Evolutionary conservation across 2,113 vertebrate genomes (phyloP).

Genomic region (Halcyon senegalensis): DNA sequence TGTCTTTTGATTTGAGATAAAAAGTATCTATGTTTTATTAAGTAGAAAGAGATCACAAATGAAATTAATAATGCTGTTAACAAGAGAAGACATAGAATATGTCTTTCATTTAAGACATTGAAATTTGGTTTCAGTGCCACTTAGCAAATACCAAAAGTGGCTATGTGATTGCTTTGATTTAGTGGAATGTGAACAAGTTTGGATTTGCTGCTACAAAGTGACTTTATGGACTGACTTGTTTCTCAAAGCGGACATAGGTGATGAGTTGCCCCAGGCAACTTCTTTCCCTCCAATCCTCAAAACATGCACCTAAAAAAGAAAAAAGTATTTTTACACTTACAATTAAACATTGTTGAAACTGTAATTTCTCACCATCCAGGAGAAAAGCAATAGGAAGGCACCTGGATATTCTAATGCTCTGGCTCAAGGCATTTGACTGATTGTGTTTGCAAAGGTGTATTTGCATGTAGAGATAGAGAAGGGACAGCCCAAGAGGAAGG

Average conservation of each 20-base stretch:
- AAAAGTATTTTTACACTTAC: background rate
- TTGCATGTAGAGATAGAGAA: background rate
- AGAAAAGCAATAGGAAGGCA: background rate
- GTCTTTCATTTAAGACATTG: background rate
- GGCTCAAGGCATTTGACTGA: rapidly evolving
- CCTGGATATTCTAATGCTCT: background rate
- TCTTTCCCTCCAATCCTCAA: background rate
- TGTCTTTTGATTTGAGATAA: background rate
- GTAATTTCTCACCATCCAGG: background rate
- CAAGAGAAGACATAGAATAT: background rate
- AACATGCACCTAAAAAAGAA: background rate
- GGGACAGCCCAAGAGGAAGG: background rate
- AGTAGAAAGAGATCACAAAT: background rate
- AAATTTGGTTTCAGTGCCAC: background rate
- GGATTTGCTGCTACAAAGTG: background rate
- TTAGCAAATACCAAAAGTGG: background rate
- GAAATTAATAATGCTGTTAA: background rate
- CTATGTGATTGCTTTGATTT: background rate
- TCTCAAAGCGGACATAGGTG: background rate
- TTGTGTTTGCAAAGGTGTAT: background rate
- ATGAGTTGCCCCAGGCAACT: background rate
- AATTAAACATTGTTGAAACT: background rate
- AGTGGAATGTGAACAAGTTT: background rate
- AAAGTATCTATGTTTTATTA: background rate
- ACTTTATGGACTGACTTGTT: background rate